Evolutionary conservation across 2,797 vertebrate genomes (phyloP), one percentile per base, ranked within the genome.

Genomic region (Clarias platycephalus): DNA sequence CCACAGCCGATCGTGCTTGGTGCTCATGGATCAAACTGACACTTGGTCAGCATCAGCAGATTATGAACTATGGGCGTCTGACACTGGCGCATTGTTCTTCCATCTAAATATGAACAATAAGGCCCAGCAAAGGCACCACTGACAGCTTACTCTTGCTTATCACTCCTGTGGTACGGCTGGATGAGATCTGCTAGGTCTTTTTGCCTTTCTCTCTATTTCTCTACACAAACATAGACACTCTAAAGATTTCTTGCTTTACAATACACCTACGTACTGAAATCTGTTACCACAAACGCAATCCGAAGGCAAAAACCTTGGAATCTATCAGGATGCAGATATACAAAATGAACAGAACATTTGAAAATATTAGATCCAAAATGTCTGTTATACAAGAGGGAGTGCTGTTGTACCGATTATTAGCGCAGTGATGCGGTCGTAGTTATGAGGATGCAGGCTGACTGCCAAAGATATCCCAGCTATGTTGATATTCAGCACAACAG

Each of bases 1-100:
- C 91, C 87, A 90, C 93, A 93, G 93, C 91, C 93, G 91, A 84
- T 93, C 91, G 92, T 86, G 86, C 88, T 91, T 91, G 90, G 89
- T 85, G 85, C 91, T 92, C 87, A 91, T 92, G 93, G 94, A 94
- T 95, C 89, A 92, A 93, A 94, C 91, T 96, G 95, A 95, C 95
- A 95, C 93, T 94, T 94, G 94, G 94, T 95, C 95, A 95, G 95
- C 94, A 95, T 95, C 95, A 95, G 95, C 95, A 95, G 94, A 95
- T 95, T 96, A 95, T 95, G 94, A 95, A 95, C 94, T 95, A 95
- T 94, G 93, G 94, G 92, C 94, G 93, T 93, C 94, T 95, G 94
- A 95, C 95, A 95, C 93, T 74, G 90, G 93, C 91, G 92, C 94
- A 95, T 95, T 95, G 95, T 95, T 95, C 94, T 93, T 94, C 94